These are phyloP conservation scores for Erannis defoliaria DNA, from an alignment of 2,888 invertebrate species.

Conservation along the genomic window DNA sequence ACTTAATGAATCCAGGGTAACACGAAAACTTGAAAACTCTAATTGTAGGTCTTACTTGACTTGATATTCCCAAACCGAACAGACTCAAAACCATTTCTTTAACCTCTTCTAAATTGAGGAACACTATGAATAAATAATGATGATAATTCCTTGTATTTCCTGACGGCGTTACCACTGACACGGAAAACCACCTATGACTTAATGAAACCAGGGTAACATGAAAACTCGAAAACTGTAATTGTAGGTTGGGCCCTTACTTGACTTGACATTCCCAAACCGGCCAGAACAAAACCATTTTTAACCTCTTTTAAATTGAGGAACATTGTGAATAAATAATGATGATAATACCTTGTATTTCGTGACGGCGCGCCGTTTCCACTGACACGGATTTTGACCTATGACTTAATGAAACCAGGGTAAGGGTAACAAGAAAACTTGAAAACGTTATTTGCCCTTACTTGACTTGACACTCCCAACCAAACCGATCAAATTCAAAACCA, in stretches of 20 bases:
- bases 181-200: constrained; percentile 12
- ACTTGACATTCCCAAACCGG: not conserved
- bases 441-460: constrained; percentile 4
- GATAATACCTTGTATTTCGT: constrained; percentile 2
- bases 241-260: constrained; percentile 3
- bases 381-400: constrained; percentile 19
- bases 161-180: constrained; percentile 13
- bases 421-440: constrained; percentile 2
- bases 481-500: too few relatives aligned
- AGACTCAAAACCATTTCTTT: not conserved
- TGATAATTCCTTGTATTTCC: constrained; percentile 6
- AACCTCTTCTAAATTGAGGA: constrained; percentile 3
- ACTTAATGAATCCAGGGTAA: constrained; percentile 21
- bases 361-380: constrained; percentile 13
- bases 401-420: constrained; percentile 22
- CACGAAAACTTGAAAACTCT: not conserved
- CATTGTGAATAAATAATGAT: constrained; percentile 16
- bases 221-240: constrained; percentile 1
- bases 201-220: constrained; percentile 23
- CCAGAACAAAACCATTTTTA: not conserved
- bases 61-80: not conserved
- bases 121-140: constrained; percentile 12
- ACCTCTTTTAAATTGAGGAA: constrained; percentile 2
- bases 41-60: constrained; percentile 4
- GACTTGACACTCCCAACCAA: not conserved